Evolutionary conservation across 2,113 vertebrate species (phyloP).

Genomic region (Platysteira castanea): DNA sequence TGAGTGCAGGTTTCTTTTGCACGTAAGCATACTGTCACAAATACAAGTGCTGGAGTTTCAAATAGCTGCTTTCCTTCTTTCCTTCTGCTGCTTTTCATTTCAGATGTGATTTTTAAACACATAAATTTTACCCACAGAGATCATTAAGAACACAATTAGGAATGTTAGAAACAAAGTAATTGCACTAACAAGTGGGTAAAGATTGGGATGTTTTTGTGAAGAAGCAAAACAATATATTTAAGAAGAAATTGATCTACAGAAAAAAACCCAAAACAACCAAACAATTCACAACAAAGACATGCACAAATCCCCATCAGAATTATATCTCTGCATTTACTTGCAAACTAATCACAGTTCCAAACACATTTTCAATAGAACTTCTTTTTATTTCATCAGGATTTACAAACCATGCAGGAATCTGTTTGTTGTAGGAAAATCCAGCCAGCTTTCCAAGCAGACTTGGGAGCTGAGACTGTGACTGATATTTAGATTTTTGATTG

Average conservation of each 20-base stretch:
- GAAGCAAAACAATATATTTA: neutral
- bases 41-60: neutral
- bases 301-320: fast-evolving
- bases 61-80: neutral
- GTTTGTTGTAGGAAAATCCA: neutral
- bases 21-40: neutral
- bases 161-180: neutral
- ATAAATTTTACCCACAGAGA: neutral
- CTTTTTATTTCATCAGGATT: neutral
- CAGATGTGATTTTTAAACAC: neutral
- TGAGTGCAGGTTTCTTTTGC: neutral
- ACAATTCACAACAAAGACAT: neutral
- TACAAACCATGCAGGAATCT: neutral
- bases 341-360: neutral
- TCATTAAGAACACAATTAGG: neutral
- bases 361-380: neutral
- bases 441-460: neutral
- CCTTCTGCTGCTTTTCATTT: neutral
- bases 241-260: neutral
- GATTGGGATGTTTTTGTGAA: neutral
- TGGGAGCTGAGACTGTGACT: neutral
- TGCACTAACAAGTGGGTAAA: neutral
- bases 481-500: neutral
- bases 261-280: neutral
- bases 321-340: neutral